A percentile compares a stretch with the other conserved stretches of the same genome.
These are phyloP conservation scores for Zoanthus sansibaricus DNA, from an alignment of 92 coral and sea anemone genomes.

Conservation along the genomic window DNA sequence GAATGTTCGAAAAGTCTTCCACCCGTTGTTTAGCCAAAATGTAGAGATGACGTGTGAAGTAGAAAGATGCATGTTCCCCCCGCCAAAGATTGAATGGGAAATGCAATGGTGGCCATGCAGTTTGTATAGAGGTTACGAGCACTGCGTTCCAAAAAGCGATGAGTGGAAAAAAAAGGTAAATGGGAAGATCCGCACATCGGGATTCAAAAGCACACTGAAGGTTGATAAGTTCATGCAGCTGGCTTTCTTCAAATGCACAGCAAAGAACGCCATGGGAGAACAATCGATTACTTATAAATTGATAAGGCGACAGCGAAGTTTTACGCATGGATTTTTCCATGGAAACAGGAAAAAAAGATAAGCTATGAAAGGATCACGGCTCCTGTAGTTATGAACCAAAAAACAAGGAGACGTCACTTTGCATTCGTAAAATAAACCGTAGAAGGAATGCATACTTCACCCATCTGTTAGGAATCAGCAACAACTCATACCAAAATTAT, in stretches of 20 bases:
- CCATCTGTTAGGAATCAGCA: too few species aligned
- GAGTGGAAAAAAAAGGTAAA: neutral
- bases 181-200: neutral
- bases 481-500: too few species aligned
- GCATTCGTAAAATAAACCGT: too few species aligned
- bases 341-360: too few species aligned
- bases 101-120: conserved; percentile 43
- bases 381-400: too few species aligned
- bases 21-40: neutral
- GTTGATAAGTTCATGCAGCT: neutral
- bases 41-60: conserved; percentile 27
- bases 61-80: conserved; percentile 2
- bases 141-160: neutral
- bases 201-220: conserved; percentile 1
- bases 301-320: neutral
- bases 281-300: conserved; percentile 5
- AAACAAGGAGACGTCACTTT: too few species aligned
- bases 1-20: conserved; percentile 11
- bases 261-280: conserved; percentile 14
- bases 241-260: conserved; percentile 30
- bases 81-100: conserved; percentile 17
- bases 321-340: too few species aligned
- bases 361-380: too few species aligned
- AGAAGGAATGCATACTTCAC: too few species aligned
- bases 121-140: neutral